Evolutionary conservation across 2,113 vertebrate species (phyloP).

Genomic region (Microtus pennsylvanicus): DNA sequence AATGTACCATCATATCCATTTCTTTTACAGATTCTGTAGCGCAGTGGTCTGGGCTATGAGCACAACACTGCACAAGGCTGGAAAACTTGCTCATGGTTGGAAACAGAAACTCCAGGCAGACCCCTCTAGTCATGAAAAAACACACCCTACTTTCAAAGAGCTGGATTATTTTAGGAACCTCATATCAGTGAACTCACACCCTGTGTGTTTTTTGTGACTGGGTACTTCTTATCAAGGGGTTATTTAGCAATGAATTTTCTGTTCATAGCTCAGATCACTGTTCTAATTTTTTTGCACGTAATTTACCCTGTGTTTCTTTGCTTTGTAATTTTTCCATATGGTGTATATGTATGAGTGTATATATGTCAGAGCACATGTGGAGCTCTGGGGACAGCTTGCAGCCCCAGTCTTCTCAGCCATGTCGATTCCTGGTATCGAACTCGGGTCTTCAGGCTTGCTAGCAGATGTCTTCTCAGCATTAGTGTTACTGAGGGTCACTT

Average conservation of each 20-base stretch:
- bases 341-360: too few species aligned
- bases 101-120: background rate
- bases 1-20: too few species aligned
- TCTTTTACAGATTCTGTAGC: too few species aligned
- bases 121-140: too few species aligned
- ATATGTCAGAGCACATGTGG: too few species aligned
- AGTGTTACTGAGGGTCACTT: background rate
- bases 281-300: background rate
- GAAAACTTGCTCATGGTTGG: background rate
- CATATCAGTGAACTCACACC: too few species aligned
- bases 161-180: background rate
- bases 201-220: background rate
- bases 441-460: background rate
- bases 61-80: background rate
- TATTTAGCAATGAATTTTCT: background rate
- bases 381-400: background rate
- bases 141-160: background rate
- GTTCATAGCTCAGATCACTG: too few species aligned
- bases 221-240: background rate
- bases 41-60: background rate
- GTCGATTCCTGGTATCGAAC: background rate
- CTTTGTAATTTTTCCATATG: background rate
- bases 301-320: background rate
- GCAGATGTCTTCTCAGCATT: background rate
- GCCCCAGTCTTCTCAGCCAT: background rate